phyloP scores from a whole-genome alignment of 2,113 vertebrate genomes.

The Alethe diademata region DNA sequence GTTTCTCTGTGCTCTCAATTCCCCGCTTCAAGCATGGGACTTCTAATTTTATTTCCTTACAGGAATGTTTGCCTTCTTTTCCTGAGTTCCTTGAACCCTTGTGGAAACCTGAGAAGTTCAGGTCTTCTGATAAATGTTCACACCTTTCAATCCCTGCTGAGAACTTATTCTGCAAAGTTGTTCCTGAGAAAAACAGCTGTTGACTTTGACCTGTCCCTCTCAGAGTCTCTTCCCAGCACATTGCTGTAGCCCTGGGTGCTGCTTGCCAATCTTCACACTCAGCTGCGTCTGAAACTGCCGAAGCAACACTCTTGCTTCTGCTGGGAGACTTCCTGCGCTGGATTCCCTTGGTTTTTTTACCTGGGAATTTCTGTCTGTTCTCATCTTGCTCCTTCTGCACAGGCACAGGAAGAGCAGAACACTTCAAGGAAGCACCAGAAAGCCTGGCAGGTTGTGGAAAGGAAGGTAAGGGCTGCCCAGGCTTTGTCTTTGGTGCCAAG shows the following conservation, averaged over 20 bases:
- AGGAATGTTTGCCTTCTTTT: background rate
- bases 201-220: background rate
- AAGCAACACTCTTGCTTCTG: background rate
- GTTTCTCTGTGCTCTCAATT: background rate
- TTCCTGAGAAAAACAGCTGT: background rate
- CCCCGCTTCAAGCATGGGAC: background rate
- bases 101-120: background rate
- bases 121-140: background rate
- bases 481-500: background rate
- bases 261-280: background rate
- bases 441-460: background rate
- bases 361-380: background rate
- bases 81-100: background rate
- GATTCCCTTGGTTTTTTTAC: background rate
- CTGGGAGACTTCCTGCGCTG: background rate
- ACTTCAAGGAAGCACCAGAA: accelerated
- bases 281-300: background rate
- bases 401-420: background rate
- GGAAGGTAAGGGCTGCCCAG: background rate
- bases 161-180: background rate
- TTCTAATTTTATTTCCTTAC: background rate
- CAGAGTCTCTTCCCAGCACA: background rate
- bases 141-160: background rate
- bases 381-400: background rate
- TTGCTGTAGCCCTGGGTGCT: accelerated